These are phyloP conservation scores for Cephalopholis sonnerati DNA, from an alignment of 2,113 vertebrate genomes.

Conservation along the genomic window DNA sequence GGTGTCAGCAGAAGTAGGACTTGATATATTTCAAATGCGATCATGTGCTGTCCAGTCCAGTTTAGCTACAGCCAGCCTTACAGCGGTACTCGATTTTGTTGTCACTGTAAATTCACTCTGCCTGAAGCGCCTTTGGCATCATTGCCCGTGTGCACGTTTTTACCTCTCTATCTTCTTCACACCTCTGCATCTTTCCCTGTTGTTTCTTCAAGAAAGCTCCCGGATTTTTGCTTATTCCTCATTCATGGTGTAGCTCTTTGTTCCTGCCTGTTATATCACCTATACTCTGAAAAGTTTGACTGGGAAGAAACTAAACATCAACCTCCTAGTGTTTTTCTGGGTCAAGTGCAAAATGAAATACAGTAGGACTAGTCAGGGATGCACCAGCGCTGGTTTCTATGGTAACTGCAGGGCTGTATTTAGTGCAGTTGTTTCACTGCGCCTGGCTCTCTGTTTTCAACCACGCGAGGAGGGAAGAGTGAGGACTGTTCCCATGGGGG, in stretches of 20 bases:
- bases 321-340: constrained; percentile 77
- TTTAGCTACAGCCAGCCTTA: constrained; percentile 52
- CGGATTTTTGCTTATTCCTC: constrained; percentile 19
- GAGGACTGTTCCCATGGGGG: constrained; percentile 74
- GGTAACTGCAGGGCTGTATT: constrained; percentile 84
- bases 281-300: constrained; percentile 57
- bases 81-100: constrained; percentile 60
- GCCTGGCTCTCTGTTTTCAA: constrained; percentile 73
- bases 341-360: constrained; percentile 85
- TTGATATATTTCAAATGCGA: constrained; percentile 64
- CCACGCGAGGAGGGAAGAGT: constrained; percentile 71
- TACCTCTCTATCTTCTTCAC: constrained; percentile 50
- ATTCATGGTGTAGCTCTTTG: constrained; percentile 33
- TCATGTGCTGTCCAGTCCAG: constrained; percentile 63
- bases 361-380: constrained; percentile 81
- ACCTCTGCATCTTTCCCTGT: constrained; percentile 23
- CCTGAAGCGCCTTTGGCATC: constrained; percentile 56
- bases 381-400: constrained; percentile 81
- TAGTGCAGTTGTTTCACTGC: constrained; percentile 80
- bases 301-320: constrained; percentile 61
- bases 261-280: constrained; percentile 45
- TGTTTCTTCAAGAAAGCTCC: constrained; percentile 18
- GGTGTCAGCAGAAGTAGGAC: constrained; percentile 54
- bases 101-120: constrained; percentile 74
- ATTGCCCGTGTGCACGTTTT: constrained; percentile 35